Percentiles rank a stretch among this genome's conserved stretches.
These are phyloP conservation scores for Keiferia lycopersicella DNA, from an alignment of 2,888 invertebrate species.

Conservation along the genomic window DNA sequence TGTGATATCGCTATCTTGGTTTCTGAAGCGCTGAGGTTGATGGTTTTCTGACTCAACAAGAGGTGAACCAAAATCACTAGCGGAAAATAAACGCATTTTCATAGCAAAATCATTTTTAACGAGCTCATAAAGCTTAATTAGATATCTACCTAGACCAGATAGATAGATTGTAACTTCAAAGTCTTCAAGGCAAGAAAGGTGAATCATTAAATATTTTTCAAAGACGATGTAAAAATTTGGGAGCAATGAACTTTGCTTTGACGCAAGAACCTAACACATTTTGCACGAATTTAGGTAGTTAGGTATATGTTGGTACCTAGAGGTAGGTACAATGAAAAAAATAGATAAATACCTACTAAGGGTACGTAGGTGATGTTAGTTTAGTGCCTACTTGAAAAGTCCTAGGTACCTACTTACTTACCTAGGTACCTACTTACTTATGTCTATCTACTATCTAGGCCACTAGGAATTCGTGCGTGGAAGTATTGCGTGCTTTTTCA, in stretches of 20 bases:
- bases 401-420: too few relatives aligned
- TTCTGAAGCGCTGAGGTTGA: conserved; percentile 41
- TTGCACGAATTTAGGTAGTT: not conserved
- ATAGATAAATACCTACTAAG: too few relatives aligned
- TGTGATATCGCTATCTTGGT: not conserved
- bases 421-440: too few relatives aligned
- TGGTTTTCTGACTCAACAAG: conserved; percentile 56
- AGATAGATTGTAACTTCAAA: not conserved
- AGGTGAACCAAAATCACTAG: conserved; percentile 45
- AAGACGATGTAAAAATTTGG: not conserved
- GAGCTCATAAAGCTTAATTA: conserved; percentile 4
- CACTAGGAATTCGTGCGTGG: too few relatives aligned
- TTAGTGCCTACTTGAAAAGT: not conserved
- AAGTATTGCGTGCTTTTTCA: too few relatives aligned
- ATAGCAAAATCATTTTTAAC: conserved; percentile 28
- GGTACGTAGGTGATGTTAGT: not conserved
- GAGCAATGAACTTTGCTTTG: not conserved
- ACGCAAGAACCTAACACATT: not conserved
- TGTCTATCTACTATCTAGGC: too few relatives aligned
- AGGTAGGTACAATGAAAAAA: not conserved
- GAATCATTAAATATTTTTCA: not conserved
- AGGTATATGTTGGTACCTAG: not conserved
- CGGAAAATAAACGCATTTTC: conserved; percentile 45
- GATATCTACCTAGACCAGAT: conserved; percentile 15
- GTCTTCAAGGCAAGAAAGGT: not conserved